These are phyloP conservation scores for Albula goreensis DNA, from an alignment of 2,113 vertebrate species.

Conservation along the genomic window DNA sequence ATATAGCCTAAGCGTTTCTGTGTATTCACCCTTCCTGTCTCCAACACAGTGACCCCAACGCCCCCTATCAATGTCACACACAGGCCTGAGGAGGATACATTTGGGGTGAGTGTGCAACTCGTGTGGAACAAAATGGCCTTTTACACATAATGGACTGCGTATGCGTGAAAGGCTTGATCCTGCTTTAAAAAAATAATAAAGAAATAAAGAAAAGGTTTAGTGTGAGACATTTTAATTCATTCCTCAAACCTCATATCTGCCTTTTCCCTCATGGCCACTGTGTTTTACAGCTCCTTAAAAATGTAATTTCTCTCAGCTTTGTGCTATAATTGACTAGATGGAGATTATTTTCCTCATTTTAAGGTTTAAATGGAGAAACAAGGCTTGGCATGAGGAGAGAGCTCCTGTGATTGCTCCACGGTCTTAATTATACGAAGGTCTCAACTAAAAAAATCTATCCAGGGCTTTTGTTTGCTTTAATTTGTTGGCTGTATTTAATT, in stretches of 20 bases:
- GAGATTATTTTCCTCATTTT: slow-evolving; percentile 21
- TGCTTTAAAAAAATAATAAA: background rate
- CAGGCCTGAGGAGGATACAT: slow-evolving; percentile 90
- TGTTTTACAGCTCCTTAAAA: slow-evolving; percentile 2
- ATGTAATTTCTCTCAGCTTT: slow-evolving; percentile 24
- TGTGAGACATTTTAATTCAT: slow-evolving; percentile 36
- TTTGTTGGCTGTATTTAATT: background rate
- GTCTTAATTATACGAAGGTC: slow-evolving; percentile 30
- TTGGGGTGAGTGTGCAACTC: slow-evolving; percentile 81
- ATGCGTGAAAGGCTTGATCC: background rate
- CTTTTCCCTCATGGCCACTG: slow-evolving; percentile 37
- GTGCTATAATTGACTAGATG: slow-evolving; percentile 23
- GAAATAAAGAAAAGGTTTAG: background rate
- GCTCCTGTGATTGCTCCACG: background rate
- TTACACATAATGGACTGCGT: background rate
- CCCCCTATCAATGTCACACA: slow-evolving; percentile 80
- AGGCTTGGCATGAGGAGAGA: background rate
- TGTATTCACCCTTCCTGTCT: background rate
- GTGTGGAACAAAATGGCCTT: slow-evolving; percentile 1
- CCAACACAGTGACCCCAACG: slow-evolving; percentile 55
- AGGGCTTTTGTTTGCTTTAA: slow-evolving; percentile 14
- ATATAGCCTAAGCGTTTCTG: background rate
- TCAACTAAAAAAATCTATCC: slow-evolving; percentile 9
- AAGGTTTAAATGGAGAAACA: background rate
- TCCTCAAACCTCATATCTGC: slow-evolving; percentile 36